A percentile compares a stretch with the other conserved stretches of the same genome.
These are phyloP conservation scores for Microtus ochrogaster DNA, from an alignment of 2,113 vertebrate genomes.

Conservation along the genomic window DNA sequence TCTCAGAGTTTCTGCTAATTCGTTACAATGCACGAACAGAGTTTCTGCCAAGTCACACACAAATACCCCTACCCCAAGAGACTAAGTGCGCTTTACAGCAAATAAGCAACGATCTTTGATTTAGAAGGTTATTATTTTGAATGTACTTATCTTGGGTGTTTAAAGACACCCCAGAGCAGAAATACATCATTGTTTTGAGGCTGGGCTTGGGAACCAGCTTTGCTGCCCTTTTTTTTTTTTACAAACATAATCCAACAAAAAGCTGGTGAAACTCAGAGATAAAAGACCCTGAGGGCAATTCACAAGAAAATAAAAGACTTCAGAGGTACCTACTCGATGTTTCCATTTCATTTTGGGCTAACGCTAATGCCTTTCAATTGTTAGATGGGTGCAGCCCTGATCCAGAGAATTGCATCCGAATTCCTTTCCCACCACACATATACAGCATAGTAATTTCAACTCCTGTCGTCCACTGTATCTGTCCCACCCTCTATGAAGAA, in stretches of 20 bases:
- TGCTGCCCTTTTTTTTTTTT: background rate
- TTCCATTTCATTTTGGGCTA: background rate
- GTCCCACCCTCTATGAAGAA: background rate
- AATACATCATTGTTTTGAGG: slow-evolving; percentile 75
- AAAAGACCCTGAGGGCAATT: slow-evolving; percentile 74
- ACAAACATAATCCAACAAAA: slow-evolving; percentile 59
- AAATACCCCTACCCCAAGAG: slow-evolving; percentile 43
- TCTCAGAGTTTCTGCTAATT: slow-evolving; percentile 81
- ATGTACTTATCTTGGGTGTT: slow-evolving; percentile 51
- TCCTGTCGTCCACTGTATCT: background rate
- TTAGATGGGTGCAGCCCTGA: slow-evolving; percentile 60
- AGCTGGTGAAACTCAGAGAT: slow-evolving; percentile 25
- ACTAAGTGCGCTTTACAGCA: slow-evolving; percentile 68
- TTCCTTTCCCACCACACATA: slow-evolving; percentile 60
- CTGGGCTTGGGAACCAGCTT: slow-evolving; percentile 54
- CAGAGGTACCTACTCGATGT: slow-evolving; percentile 50
- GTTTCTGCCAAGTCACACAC: slow-evolving; percentile 68
- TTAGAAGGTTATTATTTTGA: slow-evolving; percentile 57
- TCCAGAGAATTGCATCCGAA: slow-evolving; percentile 45
- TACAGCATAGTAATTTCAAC: background rate
- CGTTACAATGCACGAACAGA: slow-evolving; percentile 79
- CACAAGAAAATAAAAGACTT: slow-evolving; percentile 53
- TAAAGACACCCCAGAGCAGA: slow-evolving; percentile 71
- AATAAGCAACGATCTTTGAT: slow-evolving; percentile 61
- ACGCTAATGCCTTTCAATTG: slow-evolving; percentile 56